Conservation (phyloP, 92 coral and sea anemone species). For the Bergia puertoricense region DNA sequence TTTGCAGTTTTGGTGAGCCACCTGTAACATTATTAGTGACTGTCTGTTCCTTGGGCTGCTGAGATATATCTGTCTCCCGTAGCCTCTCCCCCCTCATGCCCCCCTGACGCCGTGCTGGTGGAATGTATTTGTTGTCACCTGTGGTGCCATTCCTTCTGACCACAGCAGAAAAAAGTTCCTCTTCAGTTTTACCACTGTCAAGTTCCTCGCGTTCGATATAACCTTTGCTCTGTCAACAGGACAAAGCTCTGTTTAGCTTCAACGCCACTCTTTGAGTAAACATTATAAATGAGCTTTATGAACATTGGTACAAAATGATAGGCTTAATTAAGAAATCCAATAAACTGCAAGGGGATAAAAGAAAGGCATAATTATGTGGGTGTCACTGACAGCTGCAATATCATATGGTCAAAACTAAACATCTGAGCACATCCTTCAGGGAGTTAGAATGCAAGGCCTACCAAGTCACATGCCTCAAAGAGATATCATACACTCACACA, state of each 20-base stretch:
- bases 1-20: conserved; percentile 30
- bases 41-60: conserved; percentile 9
- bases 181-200: conserved; percentile 21
- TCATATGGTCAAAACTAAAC: too few species aligned
- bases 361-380: too few species aligned
- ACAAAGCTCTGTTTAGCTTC: background rate
- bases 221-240: conserved; percentile 17
- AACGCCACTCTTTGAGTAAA: background rate
- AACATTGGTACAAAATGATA: too few species aligned
- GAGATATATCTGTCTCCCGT: conserved; percentile 7
- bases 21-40: conserved; percentile 15
- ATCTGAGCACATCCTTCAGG: too few species aligned
- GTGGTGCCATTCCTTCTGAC: conserved; percentile 9
- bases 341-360: too few species aligned
- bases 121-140: conserved; percentile 19
- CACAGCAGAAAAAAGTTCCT: conserved; percentile 6
- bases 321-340: too few species aligned
- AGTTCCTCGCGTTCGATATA: conserved; percentile 24
- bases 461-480: too few species aligned
- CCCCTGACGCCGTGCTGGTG: conserved; percentile 22
- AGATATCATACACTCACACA: too few species aligned
- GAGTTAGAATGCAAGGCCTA: too few species aligned
- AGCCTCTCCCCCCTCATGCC: background rate
- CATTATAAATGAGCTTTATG: too few species aligned
- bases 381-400: too few species aligned